Base-by-base conservation (phyloP, 2,797 vertebrate species). In the Poeciliopsis gracilis region DNA sequence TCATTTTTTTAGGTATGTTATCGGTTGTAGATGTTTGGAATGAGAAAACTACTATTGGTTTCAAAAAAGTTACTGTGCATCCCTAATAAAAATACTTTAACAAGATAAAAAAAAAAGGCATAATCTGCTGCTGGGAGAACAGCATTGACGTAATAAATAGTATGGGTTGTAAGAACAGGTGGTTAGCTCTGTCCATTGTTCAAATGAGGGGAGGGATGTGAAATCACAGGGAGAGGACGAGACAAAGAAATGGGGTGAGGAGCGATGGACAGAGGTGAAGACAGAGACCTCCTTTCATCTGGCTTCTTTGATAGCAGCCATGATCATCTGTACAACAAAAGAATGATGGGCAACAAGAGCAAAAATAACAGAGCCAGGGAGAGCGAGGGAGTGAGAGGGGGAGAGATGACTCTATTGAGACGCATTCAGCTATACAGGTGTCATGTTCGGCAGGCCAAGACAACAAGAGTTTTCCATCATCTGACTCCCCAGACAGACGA, bases 251-350 rank as follows among this genome's bases (percentile, higher is more conserved):
- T 72, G 83, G 79, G 78, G 91, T 84, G 85, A 90, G 80, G 86
- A 92, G 76, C 92, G 87, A 91, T 89, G 90, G 91, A 94, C 90
- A 91, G 88, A 91, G 93, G 92, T 93, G 91, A 93, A 88, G 90
- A 95, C 73, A 91, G 94, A 93, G 92, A 90, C 91, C 88, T 90
- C 91, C 92, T 95, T 95, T 95, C 92, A 95, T 95, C 94, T 91
- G 83, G 82, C 82, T 75, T 86, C 93, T 95, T 94, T 94, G 93
- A 94, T 93, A 89, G 91, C 84, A 83, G 82, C 88, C 87, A 86
- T 86, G 90, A 92, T 92, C 88, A 75, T 78, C 83, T 87, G 81
- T 63, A 91, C 90, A 91, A 94, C 91, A 93, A 94, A 94, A 94
- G 92, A 59, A 90, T 83, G 89, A 89, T 77, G 55, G 84, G 86